phyloP scores from a whole-genome alignment of 1,140 invertebrate species.

The Leucophenga varia region DNA sequence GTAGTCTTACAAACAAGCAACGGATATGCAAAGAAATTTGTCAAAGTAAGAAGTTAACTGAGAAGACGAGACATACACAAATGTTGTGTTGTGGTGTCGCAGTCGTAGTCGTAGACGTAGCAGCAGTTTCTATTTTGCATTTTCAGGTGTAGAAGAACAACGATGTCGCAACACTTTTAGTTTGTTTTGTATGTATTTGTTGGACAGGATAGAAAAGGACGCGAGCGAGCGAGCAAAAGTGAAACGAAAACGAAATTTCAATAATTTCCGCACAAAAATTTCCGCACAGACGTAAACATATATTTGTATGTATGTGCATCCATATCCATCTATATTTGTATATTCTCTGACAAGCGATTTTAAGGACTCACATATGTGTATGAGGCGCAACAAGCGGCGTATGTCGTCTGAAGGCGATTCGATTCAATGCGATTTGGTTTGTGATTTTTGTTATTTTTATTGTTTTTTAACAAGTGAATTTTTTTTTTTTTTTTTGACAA shows the following conservation, averaged over 20 bases:
- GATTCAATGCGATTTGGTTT: slow-evolving; percentile 8
- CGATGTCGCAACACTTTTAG: slow-evolving; percentile 1
- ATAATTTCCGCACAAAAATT: slow-evolving; percentile 52
- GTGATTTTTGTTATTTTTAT: slow-evolving; percentile 5
- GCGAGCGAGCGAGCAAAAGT: not conserved
- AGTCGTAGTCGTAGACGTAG: not conserved
- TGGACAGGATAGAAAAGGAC: not conserved
- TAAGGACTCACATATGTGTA: slow-evolving; percentile 4
- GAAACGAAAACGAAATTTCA: slow-evolving; percentile 41
- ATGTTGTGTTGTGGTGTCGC: too few species aligned
- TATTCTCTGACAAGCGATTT: too few species aligned
- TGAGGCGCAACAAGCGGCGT: slow-evolving; percentile 33
- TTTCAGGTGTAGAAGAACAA: not conserved
- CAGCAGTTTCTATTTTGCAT: not conserved
- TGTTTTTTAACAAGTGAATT: slow-evolving; percentile 3
- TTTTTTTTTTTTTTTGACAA: slow-evolving; percentile 13
- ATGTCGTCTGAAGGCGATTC: slow-evolving; percentile 28
- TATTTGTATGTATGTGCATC: slow-evolving; percentile 1
- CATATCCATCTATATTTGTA: too few species aligned
- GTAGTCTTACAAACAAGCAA: slow-evolving; percentile 3
- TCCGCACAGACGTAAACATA: slow-evolving; percentile 25
- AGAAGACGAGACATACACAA: slow-evolving; percentile 23
- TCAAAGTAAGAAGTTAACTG: slow-evolving; percentile 33
- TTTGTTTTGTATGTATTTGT: too few species aligned
- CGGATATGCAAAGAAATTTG: slow-evolving; percentile 52